phyloP scores from a whole-genome alignment of 2,797 vertebrate species.

The Echiichthys vipera region DNA sequence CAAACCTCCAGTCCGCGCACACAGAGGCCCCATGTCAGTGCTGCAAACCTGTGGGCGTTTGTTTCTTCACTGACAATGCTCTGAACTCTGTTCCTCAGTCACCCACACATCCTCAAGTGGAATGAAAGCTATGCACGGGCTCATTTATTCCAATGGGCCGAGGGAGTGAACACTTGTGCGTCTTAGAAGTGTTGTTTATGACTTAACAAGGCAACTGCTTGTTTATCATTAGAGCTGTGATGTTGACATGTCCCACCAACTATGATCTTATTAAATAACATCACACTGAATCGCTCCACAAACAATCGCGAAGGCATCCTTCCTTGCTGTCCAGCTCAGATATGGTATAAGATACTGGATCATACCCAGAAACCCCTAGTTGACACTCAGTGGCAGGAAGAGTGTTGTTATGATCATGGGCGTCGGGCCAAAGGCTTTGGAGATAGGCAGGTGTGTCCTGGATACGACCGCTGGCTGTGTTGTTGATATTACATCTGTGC shows the following conservation, averaged over 20 bases:
- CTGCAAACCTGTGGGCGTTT: conserved; percentile 74
- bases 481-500: conserved; percentile 67
- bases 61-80: conserved; percentile 69
- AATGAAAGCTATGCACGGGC: conserved; percentile 68
- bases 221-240: conserved; percentile 64
- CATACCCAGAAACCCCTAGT: conserved; percentile 29
- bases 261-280: conserved; percentile 35
- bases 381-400: conserved; percentile 51
- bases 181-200: conserved; percentile 53
- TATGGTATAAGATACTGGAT: conserved; percentile 36
- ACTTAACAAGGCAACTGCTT: conserved; percentile 56
- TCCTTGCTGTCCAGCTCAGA: conserved; percentile 12
- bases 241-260: conserved; percentile 30
- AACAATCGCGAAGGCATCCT: conserved; percentile 4
- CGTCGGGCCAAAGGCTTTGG: conserved; percentile 55
- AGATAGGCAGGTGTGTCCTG: conserved; percentile 71
- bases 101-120: conserved; percentile 66
- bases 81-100: conserved; percentile 49
- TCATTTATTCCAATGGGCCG: conserved; percentile 64
- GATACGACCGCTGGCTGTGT: conserved; percentile 41
- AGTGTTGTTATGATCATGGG: conserved; percentile 53
- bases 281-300: conserved; percentile 23
- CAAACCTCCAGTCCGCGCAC: conserved; percentile 14
- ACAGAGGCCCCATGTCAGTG: conserved; percentile 65
- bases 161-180: conserved; percentile 45